Percentiles rank a stretch among this genome's conserved stretches.
phyloP scores from a whole-genome alignment of 2,113 vertebrate genomes.

The Maccullochella peelii region DNA sequence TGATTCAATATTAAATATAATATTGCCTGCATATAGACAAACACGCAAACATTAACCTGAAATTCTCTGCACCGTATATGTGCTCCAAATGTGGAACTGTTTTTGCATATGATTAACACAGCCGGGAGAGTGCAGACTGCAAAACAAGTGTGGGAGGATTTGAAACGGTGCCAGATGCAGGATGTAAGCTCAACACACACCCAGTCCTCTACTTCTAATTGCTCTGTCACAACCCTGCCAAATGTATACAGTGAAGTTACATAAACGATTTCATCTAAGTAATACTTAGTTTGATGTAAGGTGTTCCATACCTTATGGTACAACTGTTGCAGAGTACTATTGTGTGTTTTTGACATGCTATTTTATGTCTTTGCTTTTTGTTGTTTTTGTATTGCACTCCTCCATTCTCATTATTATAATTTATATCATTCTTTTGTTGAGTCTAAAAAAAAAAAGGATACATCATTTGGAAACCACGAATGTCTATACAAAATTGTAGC shows the following conservation, averaged over 20 bases:
- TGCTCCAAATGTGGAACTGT: constrained; percentile 37
- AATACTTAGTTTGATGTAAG: constrained; percentile 4
- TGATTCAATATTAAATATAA: constrained; percentile 13
- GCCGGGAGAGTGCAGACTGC: constrained; percentile 55
- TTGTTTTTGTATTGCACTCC: background rate
- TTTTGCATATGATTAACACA: constrained; percentile 68
- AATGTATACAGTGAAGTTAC: constrained; percentile 52
- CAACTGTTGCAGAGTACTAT: background rate
- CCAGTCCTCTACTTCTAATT: constrained; percentile 55
- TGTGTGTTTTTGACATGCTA: background rate
- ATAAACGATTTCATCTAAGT: constrained; percentile 20
- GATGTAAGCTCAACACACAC: constrained; percentile 60
- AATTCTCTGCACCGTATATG: constrained; percentile 21
- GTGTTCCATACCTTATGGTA: background rate
- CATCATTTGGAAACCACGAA: background rate
- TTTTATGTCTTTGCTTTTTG: background rate
- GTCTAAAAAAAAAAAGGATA: background rate
- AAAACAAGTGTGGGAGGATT: constrained; percentile 76
- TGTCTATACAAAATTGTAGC: background rate
- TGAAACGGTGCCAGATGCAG: constrained; percentile 61
- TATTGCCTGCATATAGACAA: background rate
- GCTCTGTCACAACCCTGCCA: constrained; percentile 41
- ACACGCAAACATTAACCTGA: constrained; percentile 15
- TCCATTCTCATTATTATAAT: background rate
- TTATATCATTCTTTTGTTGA: too few relatives aligned